A percentile compares a stretch with the other conserved stretches of the same genome.
These are phyloP conservation scores for Caenorhabditis inopinata DNA, from an alignment of 1,140 invertebrate species.

Conservation along the genomic window DNA sequence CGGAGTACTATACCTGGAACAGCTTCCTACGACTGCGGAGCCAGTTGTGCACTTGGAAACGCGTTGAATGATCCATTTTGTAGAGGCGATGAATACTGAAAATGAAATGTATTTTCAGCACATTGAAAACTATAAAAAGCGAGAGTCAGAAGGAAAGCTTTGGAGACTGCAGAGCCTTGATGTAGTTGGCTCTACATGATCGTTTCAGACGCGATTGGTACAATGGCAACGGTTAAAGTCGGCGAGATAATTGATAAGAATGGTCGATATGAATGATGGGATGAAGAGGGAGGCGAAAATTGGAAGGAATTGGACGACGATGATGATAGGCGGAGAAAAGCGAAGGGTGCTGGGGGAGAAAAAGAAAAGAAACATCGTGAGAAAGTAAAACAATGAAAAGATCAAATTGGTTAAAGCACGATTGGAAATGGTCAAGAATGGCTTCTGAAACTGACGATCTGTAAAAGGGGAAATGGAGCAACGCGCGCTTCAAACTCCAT, in stretches of 20 bases:
- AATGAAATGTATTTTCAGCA: conserved; percentile 20
- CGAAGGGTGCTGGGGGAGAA: not conserved
- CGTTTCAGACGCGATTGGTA: not conserved
- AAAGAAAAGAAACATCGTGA: not conserved
- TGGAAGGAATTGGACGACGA: not conserved
- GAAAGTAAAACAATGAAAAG: conserved; percentile 9
- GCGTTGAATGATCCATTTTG: conserved; percentile 26
- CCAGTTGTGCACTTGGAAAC: conserved; percentile 25
- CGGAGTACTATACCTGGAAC: too few species aligned
- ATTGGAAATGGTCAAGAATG: too few species aligned
- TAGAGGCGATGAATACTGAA: conserved; percentile 3
- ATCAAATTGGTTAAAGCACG: not conserved
- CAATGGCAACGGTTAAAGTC: not conserved
- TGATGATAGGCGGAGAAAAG: not conserved
- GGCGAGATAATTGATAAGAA: not conserved
- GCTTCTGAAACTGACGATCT: too few species aligned
- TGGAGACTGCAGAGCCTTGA: too few species aligned
- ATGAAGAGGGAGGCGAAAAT: not conserved
- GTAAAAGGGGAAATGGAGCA: too few species aligned
- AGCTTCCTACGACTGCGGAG: conserved; percentile 19
- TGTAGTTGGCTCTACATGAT: not conserved
- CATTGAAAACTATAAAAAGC: conserved; percentile 10
- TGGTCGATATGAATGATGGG: not conserved
- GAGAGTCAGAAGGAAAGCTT: too few species aligned
- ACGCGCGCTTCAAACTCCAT: too few species aligned